Base-by-base conservation (phyloP, 2,797 vertebrate genomes). In the Sebastes jordani region DNA sequence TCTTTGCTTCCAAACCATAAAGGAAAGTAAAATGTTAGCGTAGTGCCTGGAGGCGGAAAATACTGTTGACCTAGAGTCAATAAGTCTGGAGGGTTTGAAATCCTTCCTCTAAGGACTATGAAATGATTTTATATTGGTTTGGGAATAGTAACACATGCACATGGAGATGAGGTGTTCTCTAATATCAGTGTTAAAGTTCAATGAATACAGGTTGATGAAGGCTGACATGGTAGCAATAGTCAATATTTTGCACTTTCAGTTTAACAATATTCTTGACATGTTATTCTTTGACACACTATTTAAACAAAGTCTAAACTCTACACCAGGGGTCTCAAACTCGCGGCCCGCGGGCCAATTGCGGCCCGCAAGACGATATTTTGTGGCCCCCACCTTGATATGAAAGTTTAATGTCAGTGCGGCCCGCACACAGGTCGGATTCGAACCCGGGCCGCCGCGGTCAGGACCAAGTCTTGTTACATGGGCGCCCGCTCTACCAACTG, bases 11-110 rank as follows among this genome's bases (percentile, higher is more conserved):
- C 80, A 86, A 81, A 78, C 80, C 72, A 61, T 73, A 75, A 58
- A 84, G 82, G 82, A 84, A 86, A 80, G 77, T 78, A 59, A 85
- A 84, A 89, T 69, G 85, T 85, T 78, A 71, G 74, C 8, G 22
- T 7, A 74, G 56, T 8, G 49, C 78, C 74, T 73, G 66, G 60
- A 76, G 87, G 77, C 0, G 5, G 56, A 80, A 85, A 77, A 79
- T 32, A 60, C 54, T 78, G 82, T 64, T 81, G 81, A 82, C 73
- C 8, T 14, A 65, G 73, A 71, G 80, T 81, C 74, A 71, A 61
- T 74, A 76, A 59, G 61, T 55, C 46, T 74, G 64, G 36, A 70
- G 65, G 64, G 69, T 71, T 85, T 67, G n/a, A 86, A 76, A 82
- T 81, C 27, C 34, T 69, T 77, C 69, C 81, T 70, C 25, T 68